These are phyloP conservation scores for Laothoe populi DNA, from an alignment of 2,888 invertebrate genomes.

Conservation along the genomic window DNA sequence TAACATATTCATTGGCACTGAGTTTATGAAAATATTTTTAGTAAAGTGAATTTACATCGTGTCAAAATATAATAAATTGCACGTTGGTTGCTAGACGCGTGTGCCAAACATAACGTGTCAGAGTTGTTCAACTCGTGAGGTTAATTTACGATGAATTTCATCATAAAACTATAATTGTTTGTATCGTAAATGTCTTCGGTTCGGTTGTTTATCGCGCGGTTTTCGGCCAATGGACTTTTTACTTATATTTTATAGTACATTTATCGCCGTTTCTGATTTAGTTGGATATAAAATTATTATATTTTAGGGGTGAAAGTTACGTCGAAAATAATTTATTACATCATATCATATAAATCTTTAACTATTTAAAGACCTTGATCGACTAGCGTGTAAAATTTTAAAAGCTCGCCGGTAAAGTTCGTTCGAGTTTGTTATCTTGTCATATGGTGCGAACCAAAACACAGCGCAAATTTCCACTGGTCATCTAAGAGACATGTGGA, in stretches of 20 bases:
- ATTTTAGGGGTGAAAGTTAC: neutral
- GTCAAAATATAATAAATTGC: constrained; percentile 12
- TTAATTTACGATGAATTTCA: constrained; percentile 29
- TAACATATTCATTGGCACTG: neutral
- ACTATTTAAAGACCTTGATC: neutral
- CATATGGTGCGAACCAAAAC: too few species aligned
- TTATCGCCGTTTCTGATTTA: constrained; percentile 1
- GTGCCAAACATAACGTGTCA: constrained; percentile 20
- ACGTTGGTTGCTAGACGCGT: neutral
- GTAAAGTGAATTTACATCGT: neutral
- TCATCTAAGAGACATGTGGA: too few species aligned
- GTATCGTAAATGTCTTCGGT: constrained; percentile 30
- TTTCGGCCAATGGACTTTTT: constrained; percentile 17
- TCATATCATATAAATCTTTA: neutral
- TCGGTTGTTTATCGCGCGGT: constrained; percentile 12
- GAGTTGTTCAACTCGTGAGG: neutral
- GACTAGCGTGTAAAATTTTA: too few species aligned
- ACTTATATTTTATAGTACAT: constrained; percentile 2
- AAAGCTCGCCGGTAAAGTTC: too few species aligned
- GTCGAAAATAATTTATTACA: constrained; percentile 7
- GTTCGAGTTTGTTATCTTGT: too few species aligned
- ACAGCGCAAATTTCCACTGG: too few species aligned
- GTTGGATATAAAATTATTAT: neutral
- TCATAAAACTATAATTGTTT: constrained; percentile 34
- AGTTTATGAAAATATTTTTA: neutral